A percentile compares a stretch with the other conserved stretches of the same genome.
Evolutionary conservation across 2,888 invertebrate genomes (phyloP).

Genomic region (Lathronympha strigana): DNA sequence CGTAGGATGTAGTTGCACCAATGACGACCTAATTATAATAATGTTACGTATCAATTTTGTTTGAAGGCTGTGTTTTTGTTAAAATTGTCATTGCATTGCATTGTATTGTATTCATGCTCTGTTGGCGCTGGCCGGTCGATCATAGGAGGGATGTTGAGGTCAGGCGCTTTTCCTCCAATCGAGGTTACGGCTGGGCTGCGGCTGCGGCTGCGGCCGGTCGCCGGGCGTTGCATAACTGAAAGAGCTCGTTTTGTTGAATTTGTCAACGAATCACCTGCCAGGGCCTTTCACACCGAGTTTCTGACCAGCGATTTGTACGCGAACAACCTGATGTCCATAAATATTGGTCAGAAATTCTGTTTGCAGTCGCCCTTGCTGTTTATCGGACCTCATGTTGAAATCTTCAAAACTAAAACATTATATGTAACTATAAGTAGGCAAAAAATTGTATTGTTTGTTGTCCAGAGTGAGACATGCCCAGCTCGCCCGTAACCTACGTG

Average conservation of each 20-base stretch:
- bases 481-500: no score
- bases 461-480: no score
- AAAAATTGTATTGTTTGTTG: no score
- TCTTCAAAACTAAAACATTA: no score
- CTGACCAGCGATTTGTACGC: no score
- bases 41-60: slow-evolving; percentile 50
- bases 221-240: slow-evolving; percentile 30
- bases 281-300: neutral
- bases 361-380: no score
- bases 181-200: slow-evolving; percentile 31
- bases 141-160: slow-evolving; percentile 16
- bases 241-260: neutral
- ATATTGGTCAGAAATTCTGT: no score
- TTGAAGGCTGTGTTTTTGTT: slow-evolving; percentile 61
- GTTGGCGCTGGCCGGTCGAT: slow-evolving; percentile 35
- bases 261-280: neutral
- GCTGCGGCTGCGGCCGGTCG: no score
- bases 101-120: slow-evolving; percentile 47
- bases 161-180: slow-evolving; percentile 34
- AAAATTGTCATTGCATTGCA: slow-evolving; percentile 50
- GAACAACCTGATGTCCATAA: no score
- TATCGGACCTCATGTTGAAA: no score
- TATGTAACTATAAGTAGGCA: no score
- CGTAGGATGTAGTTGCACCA: slow-evolving; percentile 60
- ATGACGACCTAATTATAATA: slow-evolving; percentile 58